Evolutionary conservation across 2,888 invertebrate species (phyloP).

Genomic region (Tiliacea aurago): DNA sequence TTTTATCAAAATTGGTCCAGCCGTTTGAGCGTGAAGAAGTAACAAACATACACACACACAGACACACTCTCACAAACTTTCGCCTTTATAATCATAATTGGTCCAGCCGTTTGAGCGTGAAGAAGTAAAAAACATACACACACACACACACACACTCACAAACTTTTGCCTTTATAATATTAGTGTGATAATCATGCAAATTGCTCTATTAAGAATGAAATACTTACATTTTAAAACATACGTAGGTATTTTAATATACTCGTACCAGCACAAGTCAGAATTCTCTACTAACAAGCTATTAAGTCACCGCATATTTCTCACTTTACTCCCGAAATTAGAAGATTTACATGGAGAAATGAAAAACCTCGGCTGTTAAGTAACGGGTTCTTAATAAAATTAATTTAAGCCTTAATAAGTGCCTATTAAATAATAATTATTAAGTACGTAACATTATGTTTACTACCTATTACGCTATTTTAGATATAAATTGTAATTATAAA

Average conservation of each 20-base stretch:
- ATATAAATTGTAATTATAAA: constrained; percentile 76
- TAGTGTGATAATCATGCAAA: too few species aligned
- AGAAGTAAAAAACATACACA: too few species aligned
- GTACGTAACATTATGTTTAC: constrained; percentile 43
- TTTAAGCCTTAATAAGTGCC: too few species aligned
- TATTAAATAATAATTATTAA: constrained; percentile 58
- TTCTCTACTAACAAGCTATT: background rate
- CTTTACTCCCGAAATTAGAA: background rate
- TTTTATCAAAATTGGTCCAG: too few species aligned
- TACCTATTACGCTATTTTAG: constrained; percentile 30
- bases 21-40: too few species aligned
- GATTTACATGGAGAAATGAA: background rate
- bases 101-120: too few species aligned
- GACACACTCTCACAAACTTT: too few species aligned
- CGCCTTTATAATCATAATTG: too few species aligned
- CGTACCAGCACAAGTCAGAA: background rate
- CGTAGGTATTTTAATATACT: constrained; percentile 2
- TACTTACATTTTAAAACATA: background rate
- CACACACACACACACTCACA: too few species aligned
- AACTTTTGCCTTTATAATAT: too few species aligned
- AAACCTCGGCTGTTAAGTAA: constrained; percentile 16
- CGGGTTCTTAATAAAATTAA: background rate
- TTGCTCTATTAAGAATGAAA: background rate
- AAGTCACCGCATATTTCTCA: background rate
- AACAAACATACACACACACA: too few species aligned